Evolutionary conservation across 2,888 invertebrate genomes (phyloP), one percentile per base, ranked within the genome.

Genomic region (Caenorhabditis sp.): DNA sequence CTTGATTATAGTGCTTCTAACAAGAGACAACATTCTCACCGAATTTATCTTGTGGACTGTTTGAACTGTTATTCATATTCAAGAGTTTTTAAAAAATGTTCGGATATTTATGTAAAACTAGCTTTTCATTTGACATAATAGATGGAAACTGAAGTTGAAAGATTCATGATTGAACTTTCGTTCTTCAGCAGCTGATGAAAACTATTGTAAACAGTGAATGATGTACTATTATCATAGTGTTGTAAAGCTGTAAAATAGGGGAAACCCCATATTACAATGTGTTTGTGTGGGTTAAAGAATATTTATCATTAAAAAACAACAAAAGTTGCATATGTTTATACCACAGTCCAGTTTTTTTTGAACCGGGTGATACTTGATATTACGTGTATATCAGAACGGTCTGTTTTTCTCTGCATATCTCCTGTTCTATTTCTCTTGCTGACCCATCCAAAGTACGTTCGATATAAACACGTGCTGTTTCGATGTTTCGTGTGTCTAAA

Each of bases 401-500:
- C 43, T 3, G 12, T 43, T 43, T 43, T 5, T 17, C 17, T 43
- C 14, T 17, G n/a, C n/a, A 43, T 43, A 5, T 43, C 17, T 14
- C 43, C 10, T 43, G 2, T 14, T 43, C 43, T 17, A 10, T 43
- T 43, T 43, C 14, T 63, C 57, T 27, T 26, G 14, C 56, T 67
- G 71, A 67, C 71, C 71, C 71, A 66, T 61, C n/a, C 67, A 67
- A 67, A 71, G 70, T 63, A 71, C 70, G 66, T 58, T 62, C 58
- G 26, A 26, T 23, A 12, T 23, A 17, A 56, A 56, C 56, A 56
- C 27, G 56, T 56, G 25, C 56, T 17, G 56, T 43, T 43, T 43
- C 17, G 17, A 43, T 43, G 43, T 43, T 43, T 43, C 17, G 17
- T 43, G 3, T 3, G 14, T 3, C 12, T 43, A 56, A 56, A 23